Base-by-base conservation (phyloP, 2,113 vertebrate species). In the Plectropomus leopardus region DNA sequence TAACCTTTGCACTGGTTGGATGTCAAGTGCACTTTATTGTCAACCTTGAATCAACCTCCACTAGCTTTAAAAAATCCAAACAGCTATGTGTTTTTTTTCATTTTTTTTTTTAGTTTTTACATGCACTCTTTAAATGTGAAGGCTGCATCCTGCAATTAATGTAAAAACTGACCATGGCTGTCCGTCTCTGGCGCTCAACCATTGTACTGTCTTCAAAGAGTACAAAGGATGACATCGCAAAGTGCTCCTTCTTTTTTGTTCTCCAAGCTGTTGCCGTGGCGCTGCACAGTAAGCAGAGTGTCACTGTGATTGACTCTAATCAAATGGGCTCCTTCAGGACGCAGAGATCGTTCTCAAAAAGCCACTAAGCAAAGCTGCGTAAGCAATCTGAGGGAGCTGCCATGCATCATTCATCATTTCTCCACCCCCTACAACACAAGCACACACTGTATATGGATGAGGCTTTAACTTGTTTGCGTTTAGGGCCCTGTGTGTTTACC, bases 301-400 rank as follows among this genome's bases (percentile, higher is more conserved):
- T 91, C 92, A 87, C 79, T 1, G 48, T 90, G 92, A 94, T 86
- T 80, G 92, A 92, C 88, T 89, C 51, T 73, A 87, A 93, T 93
- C 90, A 92, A 90, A 91, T 51, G 68, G 57, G 78, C 80, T 84
- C 77, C 78, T 84, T 88, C 57, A 86, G 76, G 80, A 81, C 30
- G n/a, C 59, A 28, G 8, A 34, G 45, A 88, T 40, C 28, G 60
- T 64, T 89, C 80, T 83, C 65, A 26, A 66, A 87, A 44, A 74
- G 79, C 79, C 66, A 67, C 76, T 59, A 47, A 72, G 83, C 75
- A 73, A 72, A 86, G 86, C 90, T 85, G 78, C 19, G 78, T 82
- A 89, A 90, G 87, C 87, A 78, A 70, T 87, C 76, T 85, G 80
- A 60, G 36, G 40, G 57, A 78, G 86, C 80, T 76, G 76, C 70